These are phyloP conservation scores for Lathronympha strigana DNA, from an alignment of 2,888 invertebrate genomes.

Conservation along the genomic window DNA sequence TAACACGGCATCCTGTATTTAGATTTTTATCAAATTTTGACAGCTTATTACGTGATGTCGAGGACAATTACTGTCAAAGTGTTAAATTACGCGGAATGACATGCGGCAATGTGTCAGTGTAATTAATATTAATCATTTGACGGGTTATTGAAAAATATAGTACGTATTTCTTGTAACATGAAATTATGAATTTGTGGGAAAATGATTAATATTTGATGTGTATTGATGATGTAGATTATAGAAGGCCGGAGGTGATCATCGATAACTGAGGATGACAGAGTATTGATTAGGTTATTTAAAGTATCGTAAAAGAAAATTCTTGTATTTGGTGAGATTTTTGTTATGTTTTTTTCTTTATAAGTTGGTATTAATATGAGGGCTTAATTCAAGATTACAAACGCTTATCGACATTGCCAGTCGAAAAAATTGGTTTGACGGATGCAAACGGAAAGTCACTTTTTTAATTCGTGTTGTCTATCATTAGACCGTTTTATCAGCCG, in stretches of 20 bases:
- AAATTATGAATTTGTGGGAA: conserved; percentile 16
- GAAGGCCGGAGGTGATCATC: conserved; percentile 4
- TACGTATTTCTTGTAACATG: conserved; percentile 21
- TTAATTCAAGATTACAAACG: no score
- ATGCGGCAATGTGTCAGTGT: conserved; percentile 27
- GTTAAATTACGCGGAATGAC: conserved; percentile 40
- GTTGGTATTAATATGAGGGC: no score
- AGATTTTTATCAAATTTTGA: conserved; percentile 38
- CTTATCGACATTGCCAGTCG: no score
- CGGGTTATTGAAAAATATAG: conserved; percentile 44
- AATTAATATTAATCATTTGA: conserved; percentile 50
- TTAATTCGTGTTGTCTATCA: no score
- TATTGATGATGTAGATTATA: conserved; percentile 29
- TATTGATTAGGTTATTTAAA: conserved; percentile 9
- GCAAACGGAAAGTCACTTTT: no score
- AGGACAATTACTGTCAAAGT: conserved; percentile 37
- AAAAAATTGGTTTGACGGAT: no score
- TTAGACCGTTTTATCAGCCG: no score
- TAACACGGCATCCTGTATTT: conserved; percentile 31
- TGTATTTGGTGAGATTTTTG: no score
- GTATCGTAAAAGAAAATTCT: background rate
- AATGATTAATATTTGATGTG: conserved; percentile 28
- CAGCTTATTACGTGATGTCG: conserved; percentile 39
- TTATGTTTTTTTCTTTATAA: no score
- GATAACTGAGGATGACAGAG: conserved; percentile 1